These are phyloP conservation scores for Carapus acus DNA, from an alignment of 2,797 vertebrate genomes.

Conservation along the genomic window DNA sequence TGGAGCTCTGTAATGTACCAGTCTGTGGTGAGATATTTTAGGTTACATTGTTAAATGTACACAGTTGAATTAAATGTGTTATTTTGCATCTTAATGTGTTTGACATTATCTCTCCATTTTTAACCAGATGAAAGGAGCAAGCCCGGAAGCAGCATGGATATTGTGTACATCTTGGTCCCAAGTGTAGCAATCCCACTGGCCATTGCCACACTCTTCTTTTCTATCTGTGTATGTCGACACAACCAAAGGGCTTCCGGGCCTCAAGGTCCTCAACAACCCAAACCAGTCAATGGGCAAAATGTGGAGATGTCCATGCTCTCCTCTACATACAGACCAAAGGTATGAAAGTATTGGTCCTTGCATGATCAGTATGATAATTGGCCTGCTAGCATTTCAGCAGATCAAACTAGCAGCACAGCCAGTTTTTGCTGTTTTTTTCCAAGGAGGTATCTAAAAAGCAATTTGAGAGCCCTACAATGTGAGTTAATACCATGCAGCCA, in stretches of 20 bases:
- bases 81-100: neutral
- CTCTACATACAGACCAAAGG: slow-evolving; percentile 92
- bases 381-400: too few species aligned
- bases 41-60: too few species aligned
- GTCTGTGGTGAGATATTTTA: slow-evolving; percentile 83
- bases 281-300: slow-evolving; percentile 90
- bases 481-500: too few species aligned
- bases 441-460: too few species aligned
- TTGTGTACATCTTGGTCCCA: slow-evolving; percentile 94
- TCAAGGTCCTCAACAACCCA: slow-evolving; percentile 83
- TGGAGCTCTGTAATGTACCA: slow-evolving; percentile 90
- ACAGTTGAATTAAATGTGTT: too few species aligned
- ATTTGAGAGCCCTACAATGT: too few species aligned
- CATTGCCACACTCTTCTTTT: slow-evolving; percentile 93
- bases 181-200: slow-evolving; percentile 93
- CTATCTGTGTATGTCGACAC: slow-evolving; percentile 97
- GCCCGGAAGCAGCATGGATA: slow-evolving; percentile 84
- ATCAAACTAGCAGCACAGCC: too few species aligned
- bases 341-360: too few species aligned
- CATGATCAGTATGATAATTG: too few species aligned
- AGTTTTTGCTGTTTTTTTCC: too few species aligned
- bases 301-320: slow-evolving; percentile 99
- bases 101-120: slow-evolving; percentile 4
- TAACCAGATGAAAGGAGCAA: slow-evolving; percentile 79
- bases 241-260: slow-evolving; percentile 89